Base-by-base conservation (phyloP, 1,140 invertebrate species). In the Neotoxoptera formosana region DNA sequence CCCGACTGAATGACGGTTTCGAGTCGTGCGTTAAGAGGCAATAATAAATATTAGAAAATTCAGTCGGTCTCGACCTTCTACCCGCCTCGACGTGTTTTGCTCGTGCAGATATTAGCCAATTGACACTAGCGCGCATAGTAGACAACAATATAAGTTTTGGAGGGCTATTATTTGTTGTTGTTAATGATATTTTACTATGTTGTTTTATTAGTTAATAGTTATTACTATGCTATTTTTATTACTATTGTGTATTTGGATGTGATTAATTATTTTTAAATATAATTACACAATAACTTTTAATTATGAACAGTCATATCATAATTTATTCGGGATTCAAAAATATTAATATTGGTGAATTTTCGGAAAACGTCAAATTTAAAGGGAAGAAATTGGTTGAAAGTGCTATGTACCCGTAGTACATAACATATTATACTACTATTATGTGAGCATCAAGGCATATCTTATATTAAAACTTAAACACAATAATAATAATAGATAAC, bases 121-220 rank as follows among this genome's bases (percentile, higher is more conserved):
- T 8, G n/a, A 83, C 34, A 36, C 76, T 83, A 83, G 76, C 76
- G 76, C 34, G 76, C 76, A 21, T 36, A 83, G 76, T 83, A 36
- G 76, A 83, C 34, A 81, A 81, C 7, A 83, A 83, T 83, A 83
- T 36, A 36, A 81, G 76, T 81, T 81, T 81, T 81, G 76, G 34
- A 34, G 76, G 76, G 14, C 14, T 36, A 81, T 34, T 7, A 36
- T 83, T 34, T 34, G 17, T 51, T 81, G 17, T 34, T 83, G 20
- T 83, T 34, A 6, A n/a, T n/a, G 60, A 30, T 67, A 81, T 36
- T 36, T 21, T 3, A n/a, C n/a, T n/a, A n/a, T n/a, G n/a, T n/a
- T n/a, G n/a, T n/a, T n/a, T n/a, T n/a, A n/a, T n/a, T n/a, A n/a
- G n/a, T n/a, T n/a, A n/a, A n/a, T n/a, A n/a, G n/a, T n/a, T n/a